Conservation (phyloP, 2,113 vertebrate species). For the Ellobius talpinus region DNA sequence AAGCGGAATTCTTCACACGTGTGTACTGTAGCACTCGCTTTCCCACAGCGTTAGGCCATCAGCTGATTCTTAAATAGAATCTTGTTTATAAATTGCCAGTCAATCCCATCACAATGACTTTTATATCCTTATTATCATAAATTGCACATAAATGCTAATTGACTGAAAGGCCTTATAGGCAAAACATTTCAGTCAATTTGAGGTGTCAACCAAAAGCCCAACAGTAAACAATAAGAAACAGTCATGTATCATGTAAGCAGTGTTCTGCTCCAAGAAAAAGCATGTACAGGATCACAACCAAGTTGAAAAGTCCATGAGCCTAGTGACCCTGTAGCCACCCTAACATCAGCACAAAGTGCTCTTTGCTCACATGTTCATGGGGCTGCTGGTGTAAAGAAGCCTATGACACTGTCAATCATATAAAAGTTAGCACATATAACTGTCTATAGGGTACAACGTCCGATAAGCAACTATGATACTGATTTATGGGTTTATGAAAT, state of each 20-base stretch:
- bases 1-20: conserved; percentile 33
- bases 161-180: not conserved
- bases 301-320: not conserved
- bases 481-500: not conserved
- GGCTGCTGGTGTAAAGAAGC: not conserved
- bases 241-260: no score
- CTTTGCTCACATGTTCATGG: not conserved
- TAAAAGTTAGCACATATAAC: not conserved
- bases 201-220: not conserved
- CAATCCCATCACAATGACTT: conserved; percentile 40
- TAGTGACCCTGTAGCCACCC: not conserved
- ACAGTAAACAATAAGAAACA: not conserved
- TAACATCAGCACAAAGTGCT: not conserved
- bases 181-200: not conserved
- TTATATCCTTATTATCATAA: conserved; percentile 27
- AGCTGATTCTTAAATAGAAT: conserved; percentile 11
- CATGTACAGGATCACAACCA: not conserved
- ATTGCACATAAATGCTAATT: conserved; percentile 34
- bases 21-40: not conserved
- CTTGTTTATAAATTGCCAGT: not conserved
- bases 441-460: not conserved
- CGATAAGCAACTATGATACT: not conserved
- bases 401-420: not conserved
- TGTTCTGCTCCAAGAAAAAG: not conserved
- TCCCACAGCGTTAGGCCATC: not conserved